Evolutionary conservation across 2,113 vertebrate genomes (phyloP), one percentile per base, ranked within the genome.

Genomic region (Nerophis lumbriciformis): DNA sequence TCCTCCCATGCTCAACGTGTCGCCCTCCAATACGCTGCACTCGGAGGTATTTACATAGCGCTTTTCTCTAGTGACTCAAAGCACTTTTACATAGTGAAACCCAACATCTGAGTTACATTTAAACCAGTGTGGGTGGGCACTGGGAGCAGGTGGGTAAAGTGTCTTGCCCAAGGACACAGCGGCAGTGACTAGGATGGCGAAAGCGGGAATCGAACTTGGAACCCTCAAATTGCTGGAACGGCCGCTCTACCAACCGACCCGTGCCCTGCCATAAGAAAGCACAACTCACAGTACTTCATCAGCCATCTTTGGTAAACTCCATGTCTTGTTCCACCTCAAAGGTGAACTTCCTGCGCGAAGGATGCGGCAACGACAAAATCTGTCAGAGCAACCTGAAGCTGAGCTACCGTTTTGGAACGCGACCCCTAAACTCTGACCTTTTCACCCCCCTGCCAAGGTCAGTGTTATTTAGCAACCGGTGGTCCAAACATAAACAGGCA

Each of bases 371-470:
- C 0, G 96, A 98, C 87, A 94, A 92, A 79, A 92, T 95, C 73
- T 98, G 96, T 76, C 95, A 97, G 86, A 98, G 96, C 87, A 96
- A 98, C 78, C 84, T 98, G 71, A 91, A 92, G 89, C 88, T 98
- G 57, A 67, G 6, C 19, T 90, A 91, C 72, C 90, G 83, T 68
- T 98, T 95, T 85, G 92, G 93, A 44, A 83, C 91, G 19, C 89
- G 91, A 53, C 59, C 88, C 1, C 79, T 88, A 0, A 83, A 56
- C 69, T 85, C 87, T 0, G 92, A 93, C 60, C 48, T 78, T 15
- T 98, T 96, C 88, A 82, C 84, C 53, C 91, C 93, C 60, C 87
- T 98, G 77, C 92, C 93, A 72, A 80, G 83, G 95, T 97, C 61
- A 81, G 85, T 88, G 48, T 48, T 61, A 4, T 63, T 28, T 21